phyloP scores from a whole-genome alignment of 2,113 vertebrate genomes.

The Syngnathoides biaculeatus region DNA sequence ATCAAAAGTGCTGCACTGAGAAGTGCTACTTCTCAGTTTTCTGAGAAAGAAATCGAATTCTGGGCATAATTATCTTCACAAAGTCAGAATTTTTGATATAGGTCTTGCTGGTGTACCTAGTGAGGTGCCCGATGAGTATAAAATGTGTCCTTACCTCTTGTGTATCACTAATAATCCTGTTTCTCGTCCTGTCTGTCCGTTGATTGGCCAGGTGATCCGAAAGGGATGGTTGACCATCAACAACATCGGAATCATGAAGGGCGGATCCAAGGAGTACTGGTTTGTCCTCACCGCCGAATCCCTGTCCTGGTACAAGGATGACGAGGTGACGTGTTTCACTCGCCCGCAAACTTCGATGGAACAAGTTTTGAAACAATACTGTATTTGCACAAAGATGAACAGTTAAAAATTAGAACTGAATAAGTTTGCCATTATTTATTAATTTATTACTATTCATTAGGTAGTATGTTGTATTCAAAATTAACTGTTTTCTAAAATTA shows the following conservation, averaged over 20 bases:
- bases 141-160: not conserved
- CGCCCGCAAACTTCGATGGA: not conserved
- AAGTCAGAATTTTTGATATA: not conserved
- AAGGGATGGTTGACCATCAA: conserved; percentile 99
- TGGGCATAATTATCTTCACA: not conserved
- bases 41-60: not conserved
- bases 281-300: conserved; percentile 95
- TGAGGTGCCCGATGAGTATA: not conserved
- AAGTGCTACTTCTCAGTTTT: not conserved
- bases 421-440: too few relatives aligned
- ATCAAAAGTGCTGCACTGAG: not conserved
- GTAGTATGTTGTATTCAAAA: too few relatives aligned
- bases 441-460: too few relatives aligned
- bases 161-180: not conserved
- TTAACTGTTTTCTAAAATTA: too few relatives aligned
- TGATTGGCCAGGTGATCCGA: conserved; percentile 87
- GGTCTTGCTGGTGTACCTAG: not conserved
- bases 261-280: conserved; percentile 98
- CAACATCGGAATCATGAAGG: conserved; percentile 99
- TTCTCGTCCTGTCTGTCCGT: not conserved
- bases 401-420: not conserved
- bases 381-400: not conserved
- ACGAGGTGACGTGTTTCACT: conserved; percentile 81
- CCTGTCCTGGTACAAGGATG: conserved; percentile 98
- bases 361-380: not conserved